Evolutionary conservation across 2,797 vertebrate genomes (phyloP).

Genomic region (Pagetopsis macropterus): DNA sequence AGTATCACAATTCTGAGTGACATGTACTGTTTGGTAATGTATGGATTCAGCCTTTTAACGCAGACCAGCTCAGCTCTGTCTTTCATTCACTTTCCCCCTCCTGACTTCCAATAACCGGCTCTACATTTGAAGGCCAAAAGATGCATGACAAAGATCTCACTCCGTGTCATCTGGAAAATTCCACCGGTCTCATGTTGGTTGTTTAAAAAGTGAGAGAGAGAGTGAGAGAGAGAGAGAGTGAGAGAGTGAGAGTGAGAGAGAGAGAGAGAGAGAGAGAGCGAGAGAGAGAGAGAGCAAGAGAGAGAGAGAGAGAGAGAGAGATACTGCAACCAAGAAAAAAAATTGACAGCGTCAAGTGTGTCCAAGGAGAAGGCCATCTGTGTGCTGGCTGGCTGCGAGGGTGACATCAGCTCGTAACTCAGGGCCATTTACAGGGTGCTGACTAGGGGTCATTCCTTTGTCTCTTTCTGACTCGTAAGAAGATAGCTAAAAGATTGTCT

Average conservation of each 20-base stretch:
- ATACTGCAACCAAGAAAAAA: constrained; percentile 30
- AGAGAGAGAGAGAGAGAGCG: constrained; percentile 33
- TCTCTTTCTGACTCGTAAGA: constrained; percentile 32
- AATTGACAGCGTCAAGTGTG: constrained; percentile 43
- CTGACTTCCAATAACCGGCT: constrained; percentile 48
- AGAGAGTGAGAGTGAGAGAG: constrained; percentile 9
- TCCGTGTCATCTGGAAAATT: constrained; percentile 72
- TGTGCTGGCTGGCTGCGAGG: constrained; percentile 46
- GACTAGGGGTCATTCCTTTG: constrained; percentile 55
- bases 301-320: background rate
- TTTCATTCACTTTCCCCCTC: constrained; percentile 13
- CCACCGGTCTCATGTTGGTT: constrained; percentile 40
- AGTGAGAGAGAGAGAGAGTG: background rate
- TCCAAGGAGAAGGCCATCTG: constrained; percentile 68
- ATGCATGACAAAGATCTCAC: constrained; percentile 48
- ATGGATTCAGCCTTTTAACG: constrained; percentile 30
- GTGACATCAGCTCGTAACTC: constrained; percentile 78
- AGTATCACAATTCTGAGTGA: constrained; percentile 7
- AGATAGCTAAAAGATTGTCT: constrained; percentile 39
- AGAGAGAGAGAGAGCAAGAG: too few species aligned
- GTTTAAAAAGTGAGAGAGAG: constrained; percentile 30
- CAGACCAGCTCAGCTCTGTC: constrained; percentile 28
- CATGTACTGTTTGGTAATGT: constrained; percentile 19
- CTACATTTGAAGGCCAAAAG: constrained; percentile 32
- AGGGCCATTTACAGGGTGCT: constrained; percentile 57